Evolutionary conservation across 1,140 invertebrate genomes (phyloP), one percentile per base, ranked within the genome.

Genomic region (Catajapyx aquilonaris): DNA sequence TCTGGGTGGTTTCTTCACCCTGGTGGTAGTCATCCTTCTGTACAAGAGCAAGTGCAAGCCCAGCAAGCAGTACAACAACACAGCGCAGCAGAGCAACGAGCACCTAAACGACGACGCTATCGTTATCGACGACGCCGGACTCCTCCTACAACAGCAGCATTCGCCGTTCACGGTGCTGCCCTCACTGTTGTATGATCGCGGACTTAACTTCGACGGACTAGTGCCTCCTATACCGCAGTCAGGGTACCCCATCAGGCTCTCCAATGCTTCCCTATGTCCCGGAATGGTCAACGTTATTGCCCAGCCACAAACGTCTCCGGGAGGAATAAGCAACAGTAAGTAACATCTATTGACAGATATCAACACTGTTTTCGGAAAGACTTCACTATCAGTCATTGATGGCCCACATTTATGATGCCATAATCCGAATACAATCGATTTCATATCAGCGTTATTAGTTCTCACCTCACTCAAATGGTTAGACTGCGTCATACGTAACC

Each of bases 11-110:
- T 83, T 88, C 53, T 88, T 87, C 59, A 70, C 76, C 22, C 59
- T 87, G 43, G 85, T 87, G 73, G 78, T 84, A 10, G 70, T 86
- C 48, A 64, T 83, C 41, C 74, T 88, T 38, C 66, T 86, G 28
- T 87, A 84, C 61, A 88, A 88, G 56, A 83, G 76, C 54, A 65
- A 64, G 48, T 66, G 65, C 47, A 67, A 66, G 52, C 55, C 59
- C 38, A 55, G 49, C 43, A 56, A 62, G 41, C 57, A 38, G 9
- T 45, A 42, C 2, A 28, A 38, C 22, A 23, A 19, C 3, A 22
- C 38, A 10, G 33, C 41, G 5, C 42, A 61, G 33, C 46, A 61
- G 22, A 57, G 59, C 41, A 60, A 64, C 34, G 60, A 62, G 41
- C 51, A 58, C 43, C 47, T 64, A 39, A 71, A 48, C 56, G 69